These are phyloP conservation scores for Carassius auratus DNA, from an alignment of 2,113 vertebrate species.

Conservation along the genomic window DNA sequence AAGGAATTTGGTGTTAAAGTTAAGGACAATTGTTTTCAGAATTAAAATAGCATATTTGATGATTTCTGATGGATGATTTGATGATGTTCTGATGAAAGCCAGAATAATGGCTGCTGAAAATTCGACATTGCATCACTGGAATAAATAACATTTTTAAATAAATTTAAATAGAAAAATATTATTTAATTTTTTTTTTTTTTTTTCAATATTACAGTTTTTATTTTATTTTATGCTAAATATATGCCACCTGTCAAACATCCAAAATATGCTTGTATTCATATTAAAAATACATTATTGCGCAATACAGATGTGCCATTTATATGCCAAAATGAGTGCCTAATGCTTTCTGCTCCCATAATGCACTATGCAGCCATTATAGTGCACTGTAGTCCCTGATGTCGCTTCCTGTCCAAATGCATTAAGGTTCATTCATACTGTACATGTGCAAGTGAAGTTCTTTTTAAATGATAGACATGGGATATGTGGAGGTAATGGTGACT, in stretches of 20 bases:
- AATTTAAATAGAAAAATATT: background rate
- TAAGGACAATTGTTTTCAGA: too few species aligned
- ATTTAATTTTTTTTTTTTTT: too few species aligned
- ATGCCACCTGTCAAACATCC: background rate
- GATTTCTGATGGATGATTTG: background rate
- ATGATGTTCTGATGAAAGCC: background rate
- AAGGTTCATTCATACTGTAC: background rate
- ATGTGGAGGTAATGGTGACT: constrained; percentile 9
- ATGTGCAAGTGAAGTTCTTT: background rate
- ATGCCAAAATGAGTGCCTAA: background rate
- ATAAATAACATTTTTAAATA: background rate
- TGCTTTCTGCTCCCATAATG: background rate
- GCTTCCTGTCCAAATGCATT: background rate
- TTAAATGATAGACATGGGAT: background rate
- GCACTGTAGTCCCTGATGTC: background rate
- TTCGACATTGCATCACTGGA: background rate
- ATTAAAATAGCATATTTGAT: background rate
- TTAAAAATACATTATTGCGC: background rate
- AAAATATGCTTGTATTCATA: background rate
- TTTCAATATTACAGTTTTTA: background rate
- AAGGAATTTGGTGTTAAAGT: too few species aligned
- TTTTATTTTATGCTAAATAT: background rate
- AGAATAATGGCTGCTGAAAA: background rate
- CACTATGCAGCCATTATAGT: background rate
- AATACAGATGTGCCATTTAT: background rate